phyloP scores from a whole-genome alignment of 1,140 invertebrate species.

The Ruditapes philippinarum region DNA sequence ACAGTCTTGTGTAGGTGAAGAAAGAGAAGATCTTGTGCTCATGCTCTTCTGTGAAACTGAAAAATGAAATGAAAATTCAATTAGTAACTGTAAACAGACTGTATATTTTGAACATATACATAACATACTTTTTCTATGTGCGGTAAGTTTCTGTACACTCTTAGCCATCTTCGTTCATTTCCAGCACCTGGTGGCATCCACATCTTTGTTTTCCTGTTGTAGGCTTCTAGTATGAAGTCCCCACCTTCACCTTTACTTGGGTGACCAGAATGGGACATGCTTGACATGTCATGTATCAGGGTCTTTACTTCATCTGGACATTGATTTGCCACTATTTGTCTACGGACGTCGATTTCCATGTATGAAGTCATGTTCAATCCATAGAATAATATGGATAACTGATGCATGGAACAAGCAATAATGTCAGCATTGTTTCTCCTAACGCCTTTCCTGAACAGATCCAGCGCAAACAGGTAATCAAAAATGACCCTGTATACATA shows the following conservation, averaged over 20 bases:
- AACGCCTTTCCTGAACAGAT: background rate
- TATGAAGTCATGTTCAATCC: background rate
- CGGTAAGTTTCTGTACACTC: background rate
- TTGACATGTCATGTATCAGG: background rate
- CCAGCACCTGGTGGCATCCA: background rate
- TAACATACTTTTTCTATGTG: background rate
- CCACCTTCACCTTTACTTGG: background rate
- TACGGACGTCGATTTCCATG: background rate
- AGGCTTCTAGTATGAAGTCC: background rate
- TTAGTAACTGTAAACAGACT: too few species aligned
- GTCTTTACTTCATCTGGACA: background rate
- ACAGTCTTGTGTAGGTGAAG: too few species aligned
- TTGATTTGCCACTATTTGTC: background rate
- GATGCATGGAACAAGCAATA: background rate
- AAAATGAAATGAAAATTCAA: too few species aligned
- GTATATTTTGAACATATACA: too few species aligned
- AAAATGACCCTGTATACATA: background rate
- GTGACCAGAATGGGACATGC: background rate
- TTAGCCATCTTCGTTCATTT: background rate
- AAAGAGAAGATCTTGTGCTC: too few species aligned
- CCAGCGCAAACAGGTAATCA: background rate
- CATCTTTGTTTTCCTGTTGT: background rate
- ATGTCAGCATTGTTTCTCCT: background rate
- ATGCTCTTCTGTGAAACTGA: too few species aligned
- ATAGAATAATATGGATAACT: background rate